Conservation (phyloP, 2,797 vertebrate genomes). For the Avahi laniger region DNA sequence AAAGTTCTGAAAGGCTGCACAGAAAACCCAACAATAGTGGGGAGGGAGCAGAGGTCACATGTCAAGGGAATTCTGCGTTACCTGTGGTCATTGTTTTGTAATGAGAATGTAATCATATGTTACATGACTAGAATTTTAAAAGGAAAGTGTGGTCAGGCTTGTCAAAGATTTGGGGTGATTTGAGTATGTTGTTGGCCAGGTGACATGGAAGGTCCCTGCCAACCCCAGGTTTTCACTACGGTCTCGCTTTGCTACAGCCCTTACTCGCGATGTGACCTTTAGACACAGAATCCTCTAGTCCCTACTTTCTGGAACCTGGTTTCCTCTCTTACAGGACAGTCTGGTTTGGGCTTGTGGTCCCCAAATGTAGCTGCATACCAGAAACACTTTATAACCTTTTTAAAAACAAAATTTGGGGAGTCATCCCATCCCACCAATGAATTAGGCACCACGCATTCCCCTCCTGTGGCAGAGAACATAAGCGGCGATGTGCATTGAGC, state of each 20-base stretch:
- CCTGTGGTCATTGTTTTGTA: background rate
- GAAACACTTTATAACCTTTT: background rate
- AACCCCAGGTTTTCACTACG: background rate
- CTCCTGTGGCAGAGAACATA: background rate
- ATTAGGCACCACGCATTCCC: too few relatives aligned
- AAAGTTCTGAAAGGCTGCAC: background rate
- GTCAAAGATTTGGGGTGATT: background rate
- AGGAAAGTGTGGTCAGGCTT: background rate
- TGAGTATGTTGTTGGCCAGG: background rate
- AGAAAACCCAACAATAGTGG: background rate
- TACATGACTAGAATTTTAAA: background rate
- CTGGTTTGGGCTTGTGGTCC: background rate
- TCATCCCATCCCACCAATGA: background rate
- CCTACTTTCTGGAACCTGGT: background rate
- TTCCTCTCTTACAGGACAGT: background rate
- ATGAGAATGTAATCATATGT: background rate
- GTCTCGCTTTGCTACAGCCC: background rate
- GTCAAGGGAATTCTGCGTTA: background rate
- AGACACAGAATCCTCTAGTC: background rate
- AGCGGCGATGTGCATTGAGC: accelerated
- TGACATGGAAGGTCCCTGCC: background rate
- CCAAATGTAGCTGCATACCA: background rate
- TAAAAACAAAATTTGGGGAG: background rate
- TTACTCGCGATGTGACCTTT: background rate
- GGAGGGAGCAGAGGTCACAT: background rate